These are phyloP conservation scores for Bombus confusus DNA, from an alignment of 1,140 invertebrate genomes.

Conservation along the genomic window DNA sequence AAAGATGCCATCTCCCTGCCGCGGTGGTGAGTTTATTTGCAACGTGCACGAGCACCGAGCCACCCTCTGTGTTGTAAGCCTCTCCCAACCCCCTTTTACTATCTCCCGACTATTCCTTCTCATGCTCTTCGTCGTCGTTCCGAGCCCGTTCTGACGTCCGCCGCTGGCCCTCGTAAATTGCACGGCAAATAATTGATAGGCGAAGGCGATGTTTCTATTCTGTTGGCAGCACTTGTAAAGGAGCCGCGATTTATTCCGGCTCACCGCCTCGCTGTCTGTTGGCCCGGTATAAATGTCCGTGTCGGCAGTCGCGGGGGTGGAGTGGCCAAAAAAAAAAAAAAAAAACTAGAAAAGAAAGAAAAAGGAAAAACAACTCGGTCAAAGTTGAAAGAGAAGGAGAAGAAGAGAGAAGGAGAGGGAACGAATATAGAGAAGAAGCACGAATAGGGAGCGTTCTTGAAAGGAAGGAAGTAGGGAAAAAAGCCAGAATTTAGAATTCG, in stretches of 20 bases:
- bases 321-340: constrained; percentile 5
- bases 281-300: constrained; percentile 75
- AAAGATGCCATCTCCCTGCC: constrained; percentile 76
- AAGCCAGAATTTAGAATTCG: constrained; percentile 33
- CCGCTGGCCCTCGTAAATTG: constrained; percentile 77
- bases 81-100: constrained; percentile 21
- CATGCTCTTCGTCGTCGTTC: constrained; percentile 47
- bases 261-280: constrained; percentile 78
- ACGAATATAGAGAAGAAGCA: neutral
- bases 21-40: constrained; percentile 72
- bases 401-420: neutral
- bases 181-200: constrained; percentile 81
- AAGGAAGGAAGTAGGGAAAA: neutral
- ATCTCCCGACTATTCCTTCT: neutral
- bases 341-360: neutral
- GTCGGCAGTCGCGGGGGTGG: constrained; percentile 49
- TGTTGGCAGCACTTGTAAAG: constrained; percentile 81
- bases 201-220: constrained; percentile 81
- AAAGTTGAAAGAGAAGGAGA: neutral
- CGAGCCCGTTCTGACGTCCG: constrained; percentile 63
- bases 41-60: constrained; percentile 54
- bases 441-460: neutral
- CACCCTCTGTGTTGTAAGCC: constrained; percentile 27
- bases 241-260: constrained; percentile 80
- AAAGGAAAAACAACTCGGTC: neutral